Percentiles rank a stretch among this genome's conserved stretches.
These are phyloP conservation scores for Lutjanus erythropterus DNA, from an alignment of 2,113 vertebrate species.

Conservation along the genomic window DNA sequence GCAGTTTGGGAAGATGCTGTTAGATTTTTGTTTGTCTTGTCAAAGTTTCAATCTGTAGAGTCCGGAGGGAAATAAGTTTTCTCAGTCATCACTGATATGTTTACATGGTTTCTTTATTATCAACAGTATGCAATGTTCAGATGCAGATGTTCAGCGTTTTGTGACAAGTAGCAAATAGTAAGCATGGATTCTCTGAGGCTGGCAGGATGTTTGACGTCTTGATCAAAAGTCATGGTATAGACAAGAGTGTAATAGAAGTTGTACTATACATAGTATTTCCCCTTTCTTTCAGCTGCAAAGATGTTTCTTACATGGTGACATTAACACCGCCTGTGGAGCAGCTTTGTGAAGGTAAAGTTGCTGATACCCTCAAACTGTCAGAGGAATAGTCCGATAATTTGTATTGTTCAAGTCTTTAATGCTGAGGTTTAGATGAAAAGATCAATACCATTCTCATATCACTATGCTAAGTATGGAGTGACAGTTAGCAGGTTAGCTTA, in stretches of 20 bases:
- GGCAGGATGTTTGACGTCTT: slow-evolving; percentile 11
- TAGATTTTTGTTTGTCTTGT: background rate
- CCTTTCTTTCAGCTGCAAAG: background rate
- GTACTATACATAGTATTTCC: background rate
- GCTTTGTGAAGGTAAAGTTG: slow-evolving; percentile 4
- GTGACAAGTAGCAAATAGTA: slow-evolving; percentile 26
- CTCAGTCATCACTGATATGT: slow-evolving; percentile 42
- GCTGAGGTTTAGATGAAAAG: background rate
- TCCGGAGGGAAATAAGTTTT: slow-evolving; percentile 20
- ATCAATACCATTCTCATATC: background rate
- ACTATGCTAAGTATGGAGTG: background rate
- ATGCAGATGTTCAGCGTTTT: slow-evolving; percentile 49
- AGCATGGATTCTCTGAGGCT: slow-evolving; percentile 12
- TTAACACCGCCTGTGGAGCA: slow-evolving; percentile 10
- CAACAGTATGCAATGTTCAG: slow-evolving; percentile 53
- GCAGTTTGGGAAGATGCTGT: background rate
- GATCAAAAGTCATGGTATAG: slow-evolving; percentile 1
- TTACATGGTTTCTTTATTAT: slow-evolving; percentile 62
- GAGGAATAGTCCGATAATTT: background rate
- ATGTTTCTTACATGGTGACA: slow-evolving; percentile 10
- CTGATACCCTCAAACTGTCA: background rate
- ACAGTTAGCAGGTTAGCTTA: slow-evolving; percentile 3
- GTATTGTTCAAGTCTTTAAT: too few relatives aligned
- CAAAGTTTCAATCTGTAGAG: background rate
- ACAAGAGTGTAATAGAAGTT: slow-evolving; percentile 1